Conservation (phyloP, 2,888 invertebrate genomes). For the Tanypteryx hageni region DNA sequence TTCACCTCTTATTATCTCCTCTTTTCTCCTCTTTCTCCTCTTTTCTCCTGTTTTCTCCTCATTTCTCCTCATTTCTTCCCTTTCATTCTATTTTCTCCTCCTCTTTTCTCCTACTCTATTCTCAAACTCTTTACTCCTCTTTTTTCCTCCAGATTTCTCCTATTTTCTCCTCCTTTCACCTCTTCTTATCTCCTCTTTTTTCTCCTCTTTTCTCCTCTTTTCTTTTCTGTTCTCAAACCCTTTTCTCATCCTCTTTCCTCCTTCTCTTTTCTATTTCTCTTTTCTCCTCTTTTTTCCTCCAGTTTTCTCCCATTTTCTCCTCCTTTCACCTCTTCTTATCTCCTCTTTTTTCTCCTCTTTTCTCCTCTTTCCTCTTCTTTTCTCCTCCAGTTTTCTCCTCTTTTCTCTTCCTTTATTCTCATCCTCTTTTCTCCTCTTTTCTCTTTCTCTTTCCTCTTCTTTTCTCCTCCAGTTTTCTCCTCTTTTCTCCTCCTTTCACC, state of each 20-base stretch:
- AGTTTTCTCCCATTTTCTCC: too few species aligned
- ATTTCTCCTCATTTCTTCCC: background rate
- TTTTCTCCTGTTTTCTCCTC: background rate
- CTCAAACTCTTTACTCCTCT: background rate
- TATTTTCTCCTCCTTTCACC: too few species aligned
- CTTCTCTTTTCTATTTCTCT: too few species aligned
- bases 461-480: too few species aligned
- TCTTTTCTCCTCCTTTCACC: background rate
- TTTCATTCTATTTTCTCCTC: background rate
- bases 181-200: too few species aligned
- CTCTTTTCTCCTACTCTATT: background rate
- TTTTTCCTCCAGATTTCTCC: too few species aligned
- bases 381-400: background rate
- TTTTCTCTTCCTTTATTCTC: background rate
- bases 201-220: background rate
- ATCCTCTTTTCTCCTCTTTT: background rate
- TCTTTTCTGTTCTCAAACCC: too few species aligned
- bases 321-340: background rate
- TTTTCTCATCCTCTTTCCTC: too few species aligned
- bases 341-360: too few species aligned
- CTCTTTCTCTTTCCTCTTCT: background rate
- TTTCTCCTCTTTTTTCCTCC: background rate
- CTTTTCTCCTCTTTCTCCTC: constrained; percentile 7
- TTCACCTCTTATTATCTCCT: background rate
- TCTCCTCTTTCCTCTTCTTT: background rate